Evolutionary conservation across 2,113 vertebrate genomes (phyloP), one percentile per base, ranked within the genome.

Genomic region (Tragulus kanchil): DNA sequence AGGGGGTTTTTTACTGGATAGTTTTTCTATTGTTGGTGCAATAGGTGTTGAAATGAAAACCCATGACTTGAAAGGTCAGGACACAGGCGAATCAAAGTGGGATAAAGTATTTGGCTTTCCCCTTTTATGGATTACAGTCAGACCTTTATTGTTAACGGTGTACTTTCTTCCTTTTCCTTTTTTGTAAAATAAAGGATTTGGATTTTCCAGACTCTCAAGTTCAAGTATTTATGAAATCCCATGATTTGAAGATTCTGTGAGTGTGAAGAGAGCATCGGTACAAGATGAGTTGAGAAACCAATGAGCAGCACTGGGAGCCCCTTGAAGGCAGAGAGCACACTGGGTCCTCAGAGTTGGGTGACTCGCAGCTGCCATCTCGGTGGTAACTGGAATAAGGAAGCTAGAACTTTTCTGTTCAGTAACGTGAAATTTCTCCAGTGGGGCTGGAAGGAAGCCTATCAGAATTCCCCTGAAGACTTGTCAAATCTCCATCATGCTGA

Each of bases 121-220:
- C 23, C 65, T 96, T 90, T 62, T 23, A 73, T 87, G 45, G n/a
- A 25, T 97, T 90, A 56, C 61, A 75, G 25, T 88, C 23, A 58
- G 59, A 86, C 6, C 16, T 95, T 96, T 85, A 78, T 45, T 21
- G 84, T 87, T 77, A 75, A 81, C 28, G 73, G 3, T 73, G 8
- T 91, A 14, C 11, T 94, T 64, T 50, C 54, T 81, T 90, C 42
- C 25, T 50, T 77, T 91, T 91, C 42, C 65, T 88, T 86, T 15
- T 93, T 97, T 88, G 45, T 79, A 64, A 93, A 90, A 85, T 26
- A 28, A 94, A 91, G 52, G 8, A 71, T 52, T 79, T 94, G 73
- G 16, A 83, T 69, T 64, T 83, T 19, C 45, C 45, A 7, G 16
- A 87, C 26, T 87, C 13, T 65, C 64, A n/a, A 13, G 3, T 79